phyloP scores from a whole-genome alignment of 1,140 invertebrate genomes.

The Palaemon carinicauda region DNA sequence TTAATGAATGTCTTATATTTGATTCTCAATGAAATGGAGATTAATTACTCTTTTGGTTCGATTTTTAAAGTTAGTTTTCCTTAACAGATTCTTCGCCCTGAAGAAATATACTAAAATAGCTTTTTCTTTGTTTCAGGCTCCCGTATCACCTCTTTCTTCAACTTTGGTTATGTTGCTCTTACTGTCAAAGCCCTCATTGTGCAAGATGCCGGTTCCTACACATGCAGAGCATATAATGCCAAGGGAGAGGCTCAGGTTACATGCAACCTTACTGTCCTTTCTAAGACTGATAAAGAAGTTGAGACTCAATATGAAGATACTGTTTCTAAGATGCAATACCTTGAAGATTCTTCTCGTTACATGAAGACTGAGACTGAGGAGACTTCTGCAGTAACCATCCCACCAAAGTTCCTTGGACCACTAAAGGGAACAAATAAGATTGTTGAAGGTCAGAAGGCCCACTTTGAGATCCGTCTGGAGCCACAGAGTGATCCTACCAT shows the following conservation, averaged over 20 bases:
- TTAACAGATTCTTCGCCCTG: neutral
- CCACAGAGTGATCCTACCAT: conserved; percentile 90
- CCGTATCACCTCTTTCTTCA: conserved; percentile 92
- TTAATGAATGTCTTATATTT: neutral
- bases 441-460: conserved; percentile 93
- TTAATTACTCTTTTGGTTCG: too few species aligned
- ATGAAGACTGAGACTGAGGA: conserved; percentile 51
- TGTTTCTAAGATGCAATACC: conserved; percentile 85
- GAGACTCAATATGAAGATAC: conserved; percentile 88
- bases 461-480: conserved; percentile 94
- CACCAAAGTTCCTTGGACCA: conserved; percentile 77
- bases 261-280: conserved; percentile 86
- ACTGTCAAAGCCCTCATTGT: conserved; percentile 92
- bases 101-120: neutral
- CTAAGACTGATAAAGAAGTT: conserved; percentile 83
- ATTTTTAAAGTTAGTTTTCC: too few species aligned
- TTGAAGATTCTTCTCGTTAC: conserved; percentile 76
- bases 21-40: too few species aligned
- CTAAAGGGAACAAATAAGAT: conserved; percentile 91
- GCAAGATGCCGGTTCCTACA: conserved; percentile 91
- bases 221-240: conserved; percentile 86
- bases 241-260: conserved; percentile 88
- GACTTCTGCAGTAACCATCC: conserved; percentile 49
- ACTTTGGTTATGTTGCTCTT: conserved; percentile 95
- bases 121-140: conserved; percentile 70